phyloP scores from a whole-genome alignment of 2,797 vertebrate genomes.

The Ctenosaura bakeri region DNA sequence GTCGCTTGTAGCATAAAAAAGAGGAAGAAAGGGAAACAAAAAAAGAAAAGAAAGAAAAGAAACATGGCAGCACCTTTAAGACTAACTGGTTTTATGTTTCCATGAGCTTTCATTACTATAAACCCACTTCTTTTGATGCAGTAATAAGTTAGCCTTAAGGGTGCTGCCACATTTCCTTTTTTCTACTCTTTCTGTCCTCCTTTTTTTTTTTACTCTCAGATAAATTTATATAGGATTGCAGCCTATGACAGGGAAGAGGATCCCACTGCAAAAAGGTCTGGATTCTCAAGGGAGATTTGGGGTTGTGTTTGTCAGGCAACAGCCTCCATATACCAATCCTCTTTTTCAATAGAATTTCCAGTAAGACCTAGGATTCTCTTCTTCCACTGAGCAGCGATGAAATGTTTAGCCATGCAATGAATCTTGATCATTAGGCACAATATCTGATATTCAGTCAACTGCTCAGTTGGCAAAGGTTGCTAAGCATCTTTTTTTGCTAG shows the following conservation, averaged over 20 bases:
- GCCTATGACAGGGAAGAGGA: neutral
- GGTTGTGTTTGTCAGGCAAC: neutral
- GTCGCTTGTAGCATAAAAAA: no score
- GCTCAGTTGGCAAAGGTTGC: neutral
- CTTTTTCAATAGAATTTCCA: neutral
- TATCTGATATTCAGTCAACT: neutral
- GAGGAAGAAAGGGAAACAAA: no score
- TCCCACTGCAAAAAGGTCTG: neutral
- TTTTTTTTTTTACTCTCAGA: neutral
- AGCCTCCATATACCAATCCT: neutral
- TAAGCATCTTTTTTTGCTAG: neutral
- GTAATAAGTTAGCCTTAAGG: no score
- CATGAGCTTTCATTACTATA: no score
- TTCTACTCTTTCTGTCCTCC: no score
- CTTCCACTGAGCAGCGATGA: neutral
- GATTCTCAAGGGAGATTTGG: neutral
- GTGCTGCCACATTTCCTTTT: no score
- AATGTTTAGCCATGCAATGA: neutral
- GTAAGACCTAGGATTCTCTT: neutral
- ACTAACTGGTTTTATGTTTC: no score
- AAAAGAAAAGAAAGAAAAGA: no score
- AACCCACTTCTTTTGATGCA: no score
- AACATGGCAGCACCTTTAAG: no score
- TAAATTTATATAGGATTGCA: neutral
- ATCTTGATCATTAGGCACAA: neutral